A percentile compares a stretch with the other conserved stretches of the same genome.
Evolutionary conservation across 2,888 invertebrate genomes (phyloP).

Genomic region (Lithosia quadra): DNA sequence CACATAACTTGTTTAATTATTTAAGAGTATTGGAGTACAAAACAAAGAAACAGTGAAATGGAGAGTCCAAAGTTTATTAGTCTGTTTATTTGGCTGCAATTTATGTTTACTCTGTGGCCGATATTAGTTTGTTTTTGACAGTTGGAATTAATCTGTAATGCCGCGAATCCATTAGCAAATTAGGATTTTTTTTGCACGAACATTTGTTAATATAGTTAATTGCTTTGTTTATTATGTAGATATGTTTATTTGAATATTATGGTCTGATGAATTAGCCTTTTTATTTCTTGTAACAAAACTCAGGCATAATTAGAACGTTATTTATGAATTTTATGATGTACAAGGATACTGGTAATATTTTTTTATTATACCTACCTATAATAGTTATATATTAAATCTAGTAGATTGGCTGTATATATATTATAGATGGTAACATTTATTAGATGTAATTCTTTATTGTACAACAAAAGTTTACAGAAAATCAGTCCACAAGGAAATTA

Average conservation of each 20-base stretch:
- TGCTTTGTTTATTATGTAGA: constrained; percentile 10
- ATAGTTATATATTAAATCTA: no score
- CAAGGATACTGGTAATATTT: no score
- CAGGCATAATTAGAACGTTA: no score
- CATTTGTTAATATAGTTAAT: constrained; percentile 41
- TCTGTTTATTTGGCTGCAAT: constrained; percentile 8
- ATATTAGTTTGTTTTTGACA: constrained; percentile 40
- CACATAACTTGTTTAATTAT: not conserved
- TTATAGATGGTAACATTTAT: no score
- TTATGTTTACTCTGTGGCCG: constrained; percentile 30
- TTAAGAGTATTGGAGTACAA: not conserved
- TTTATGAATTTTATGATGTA: no score
- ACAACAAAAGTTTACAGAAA: no score
- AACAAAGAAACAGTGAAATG: not conserved
- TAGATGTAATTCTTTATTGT: no score
- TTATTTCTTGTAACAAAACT: not conserved
- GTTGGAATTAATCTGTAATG: constrained; percentile 38
- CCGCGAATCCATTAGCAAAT: constrained; percentile 48
- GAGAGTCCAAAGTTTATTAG: not conserved
- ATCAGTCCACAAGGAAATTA: not conserved
- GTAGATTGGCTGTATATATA: no score
- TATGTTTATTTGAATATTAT: not conserved
- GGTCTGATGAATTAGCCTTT: constrained; percentile 6
- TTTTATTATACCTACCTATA: no score
- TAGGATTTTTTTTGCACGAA: constrained; percentile 34